A percentile compares a stretch with the other conserved stretches of the same genome.
phyloP scores from a whole-genome alignment of 1,140 invertebrate genomes.

The Oppia nitens region DNA sequence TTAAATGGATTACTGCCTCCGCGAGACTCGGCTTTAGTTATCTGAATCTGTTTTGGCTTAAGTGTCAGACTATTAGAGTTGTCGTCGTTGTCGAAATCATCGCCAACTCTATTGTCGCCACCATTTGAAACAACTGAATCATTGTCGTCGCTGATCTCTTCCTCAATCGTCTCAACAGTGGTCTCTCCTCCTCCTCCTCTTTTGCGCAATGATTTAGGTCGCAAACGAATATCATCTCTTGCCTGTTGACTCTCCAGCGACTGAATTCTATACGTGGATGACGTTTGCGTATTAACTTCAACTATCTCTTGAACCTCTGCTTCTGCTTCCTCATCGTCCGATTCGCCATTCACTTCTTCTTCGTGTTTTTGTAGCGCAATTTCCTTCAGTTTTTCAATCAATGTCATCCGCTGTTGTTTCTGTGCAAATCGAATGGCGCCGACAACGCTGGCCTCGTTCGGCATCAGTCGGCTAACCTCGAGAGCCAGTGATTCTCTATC shows the following conservation, averaged over 20 bases:
- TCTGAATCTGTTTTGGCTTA: background rate
- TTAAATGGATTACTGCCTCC: background rate
- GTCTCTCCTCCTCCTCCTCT: background rate
- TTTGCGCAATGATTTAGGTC: background rate
- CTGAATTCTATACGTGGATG: too few relatives aligned
- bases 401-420: conserved; percentile 48
- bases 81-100: background rate
- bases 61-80: background rate
- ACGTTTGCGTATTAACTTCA: background rate
- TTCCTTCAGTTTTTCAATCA: conserved; percentile 44
- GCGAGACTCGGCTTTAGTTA: background rate
- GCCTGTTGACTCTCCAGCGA: background rate
- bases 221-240: background rate
- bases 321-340: background rate
- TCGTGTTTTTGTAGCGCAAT: conserved; percentile 21
- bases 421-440: conserved; percentile 72
- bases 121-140: background rate
- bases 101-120: background rate
- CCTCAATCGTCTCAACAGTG: background rate
- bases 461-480: conserved; percentile 67
- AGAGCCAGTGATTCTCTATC: conserved; percentile 67
- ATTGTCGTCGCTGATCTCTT: background rate
- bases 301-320: background rate
- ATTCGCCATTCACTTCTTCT: background rate
- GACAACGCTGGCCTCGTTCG: conserved; percentile 52